Evolutionary conservation across 2,113 vertebrate genomes (phyloP).

Genomic region (Gopherus evgoodei): DNA sequence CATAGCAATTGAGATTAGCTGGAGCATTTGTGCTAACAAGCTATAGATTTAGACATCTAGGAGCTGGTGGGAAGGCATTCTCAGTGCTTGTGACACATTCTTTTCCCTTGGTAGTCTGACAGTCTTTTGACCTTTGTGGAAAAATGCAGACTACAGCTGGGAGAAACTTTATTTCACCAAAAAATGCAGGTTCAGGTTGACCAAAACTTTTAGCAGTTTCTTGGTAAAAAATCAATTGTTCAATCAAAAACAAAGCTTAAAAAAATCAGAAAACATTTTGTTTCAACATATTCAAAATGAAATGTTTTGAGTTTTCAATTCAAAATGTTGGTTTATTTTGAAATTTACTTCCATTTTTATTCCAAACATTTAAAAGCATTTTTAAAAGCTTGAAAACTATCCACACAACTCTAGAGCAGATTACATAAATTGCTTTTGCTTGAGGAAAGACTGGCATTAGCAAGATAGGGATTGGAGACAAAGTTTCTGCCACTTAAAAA

Average conservation of each 20-base stretch:
- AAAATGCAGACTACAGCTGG: not conserved
- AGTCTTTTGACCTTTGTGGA: not conserved
- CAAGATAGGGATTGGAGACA: not conserved
- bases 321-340: not conserved
- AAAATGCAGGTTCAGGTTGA: not conserved
- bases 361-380: not conserved
- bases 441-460: not conserved
- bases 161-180: not conserved
- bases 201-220: not conserved
- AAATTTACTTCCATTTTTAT: not conserved
- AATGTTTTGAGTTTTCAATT: not conserved
- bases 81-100: not conserved
- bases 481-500: not conserved
- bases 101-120: not conserved
- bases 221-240: not conserved
- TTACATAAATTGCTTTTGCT: not conserved
- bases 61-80: not conserved
- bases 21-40: not conserved
- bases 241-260: not conserved
- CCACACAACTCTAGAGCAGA: fast-evolving
- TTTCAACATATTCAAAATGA: not conserved
- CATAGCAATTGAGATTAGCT: not conserved
- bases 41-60: fast-evolving
- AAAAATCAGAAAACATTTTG: not conserved
- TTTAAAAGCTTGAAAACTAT: not conserved